Evolutionary conservation across 1,140 invertebrate genomes (phyloP).

Genomic region (Conus ventricosus): DNA sequence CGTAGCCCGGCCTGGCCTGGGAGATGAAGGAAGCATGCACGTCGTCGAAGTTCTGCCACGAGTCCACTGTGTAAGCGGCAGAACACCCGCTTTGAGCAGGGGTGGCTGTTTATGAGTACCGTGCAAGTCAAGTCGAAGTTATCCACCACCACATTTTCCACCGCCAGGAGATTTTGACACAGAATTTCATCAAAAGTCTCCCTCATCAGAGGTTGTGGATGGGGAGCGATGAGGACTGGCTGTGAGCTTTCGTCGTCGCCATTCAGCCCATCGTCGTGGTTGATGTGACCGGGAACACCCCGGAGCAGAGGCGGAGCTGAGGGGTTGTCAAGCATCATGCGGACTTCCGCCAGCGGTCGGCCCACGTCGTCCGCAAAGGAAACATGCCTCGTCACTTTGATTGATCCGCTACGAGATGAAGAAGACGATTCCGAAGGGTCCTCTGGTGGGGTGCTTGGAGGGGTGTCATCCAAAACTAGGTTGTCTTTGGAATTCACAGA

Average conservation of each 20-base stretch:
- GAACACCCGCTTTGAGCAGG: conserved; percentile 90
- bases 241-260: conserved; percentile 61
- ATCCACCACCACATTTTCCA: conserved; percentile 95
- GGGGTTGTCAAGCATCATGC: conserved; percentile 92
- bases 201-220: conserved; percentile 89
- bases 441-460: too few relatives aligned
- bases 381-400: conserved; percentile 85
- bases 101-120: conserved; percentile 93
- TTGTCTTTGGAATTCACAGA: conserved; percentile 45
- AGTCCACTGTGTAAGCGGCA: conserved; percentile 85
- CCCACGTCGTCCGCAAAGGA: conserved; percentile 96
- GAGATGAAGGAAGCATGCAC: conserved; percentile 83
- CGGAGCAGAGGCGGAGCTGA: conserved; percentile 85
- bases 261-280: conserved; percentile 48
- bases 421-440: neutral
- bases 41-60: conserved; percentile 88
- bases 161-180: conserved; percentile 86
- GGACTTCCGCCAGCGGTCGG: conserved; percentile 86
- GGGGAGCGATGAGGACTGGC: conserved; percentile 86
- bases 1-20: conserved; percentile 78
- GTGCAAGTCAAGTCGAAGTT: conserved; percentile 90
- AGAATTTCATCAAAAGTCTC: conserved; percentile 88
- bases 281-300: conserved; percentile 51
- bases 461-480: neutral
- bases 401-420: conserved; percentile 52